Conservation (phyloP, 2,797 vertebrate species). For the Arctocebus calabarensis region DNA sequence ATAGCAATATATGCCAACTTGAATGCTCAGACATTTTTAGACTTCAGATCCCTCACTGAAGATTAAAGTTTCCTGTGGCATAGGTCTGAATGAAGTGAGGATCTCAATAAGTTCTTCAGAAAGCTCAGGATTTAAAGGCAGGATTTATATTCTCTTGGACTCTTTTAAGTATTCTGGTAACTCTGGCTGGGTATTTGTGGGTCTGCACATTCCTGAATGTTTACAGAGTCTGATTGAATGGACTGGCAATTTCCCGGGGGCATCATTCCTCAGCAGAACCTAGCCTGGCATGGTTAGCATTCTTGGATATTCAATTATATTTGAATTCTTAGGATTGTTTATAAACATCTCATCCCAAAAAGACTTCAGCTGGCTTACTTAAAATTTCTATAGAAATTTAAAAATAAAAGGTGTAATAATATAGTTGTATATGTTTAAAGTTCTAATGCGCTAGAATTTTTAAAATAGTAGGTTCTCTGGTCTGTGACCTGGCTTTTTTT, state of each 20-base stretch:
- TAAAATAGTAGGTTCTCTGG: background rate
- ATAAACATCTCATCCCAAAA: background rate
- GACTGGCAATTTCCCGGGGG: background rate
- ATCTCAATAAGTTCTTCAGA: background rate
- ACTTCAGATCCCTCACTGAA: background rate
- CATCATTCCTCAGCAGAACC: background rate
- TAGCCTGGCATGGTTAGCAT: background rate
- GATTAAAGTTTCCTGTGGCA: background rate
- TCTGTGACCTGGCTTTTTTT: background rate
- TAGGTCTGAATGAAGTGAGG: background rate
- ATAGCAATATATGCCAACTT: background rate
- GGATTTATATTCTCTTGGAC: background rate
- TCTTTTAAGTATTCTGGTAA: background rate
- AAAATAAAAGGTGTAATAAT: background rate
- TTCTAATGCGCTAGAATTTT: background rate
- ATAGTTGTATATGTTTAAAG: background rate
- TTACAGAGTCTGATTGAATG: background rate
- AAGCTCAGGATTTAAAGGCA: background rate
- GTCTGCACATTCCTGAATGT: background rate
- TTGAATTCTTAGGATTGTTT: background rate
- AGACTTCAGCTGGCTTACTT: background rate
- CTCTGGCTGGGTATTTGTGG: too few species aligned
- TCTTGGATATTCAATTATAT: background rate
- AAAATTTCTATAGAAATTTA: background rate
- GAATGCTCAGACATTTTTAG: background rate